phyloP scores from a whole-genome alignment of 2,113 vertebrate species.

The Callipepla squamata region DNA sequence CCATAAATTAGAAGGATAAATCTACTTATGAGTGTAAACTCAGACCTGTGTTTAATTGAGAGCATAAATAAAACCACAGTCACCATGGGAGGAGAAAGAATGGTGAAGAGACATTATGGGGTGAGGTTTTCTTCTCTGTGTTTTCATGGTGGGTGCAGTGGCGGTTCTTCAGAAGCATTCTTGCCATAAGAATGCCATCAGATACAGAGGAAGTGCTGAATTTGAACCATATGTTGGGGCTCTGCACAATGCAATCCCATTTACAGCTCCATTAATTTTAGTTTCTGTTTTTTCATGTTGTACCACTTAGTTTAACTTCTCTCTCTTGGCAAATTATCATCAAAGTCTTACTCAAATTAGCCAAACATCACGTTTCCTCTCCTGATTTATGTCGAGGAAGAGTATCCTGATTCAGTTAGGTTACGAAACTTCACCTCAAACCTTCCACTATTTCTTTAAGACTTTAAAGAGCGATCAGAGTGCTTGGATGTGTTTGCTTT shows the following conservation, averaged over 20 bases:
- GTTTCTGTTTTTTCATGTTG: conserved; percentile 47
- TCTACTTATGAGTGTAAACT: neutral
- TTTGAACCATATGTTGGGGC: conserved; percentile 42
- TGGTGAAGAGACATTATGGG: neutral
- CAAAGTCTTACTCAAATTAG: conserved; percentile 18
- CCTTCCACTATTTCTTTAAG: neutral
- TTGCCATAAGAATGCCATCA: neutral
- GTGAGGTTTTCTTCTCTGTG: neutral
- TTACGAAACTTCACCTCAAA: neutral
- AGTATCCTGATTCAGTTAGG: neutral
- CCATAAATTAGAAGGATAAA: neutral
- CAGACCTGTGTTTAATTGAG: neutral
- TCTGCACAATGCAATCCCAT: conserved; percentile 6
- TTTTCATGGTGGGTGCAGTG: conserved; percentile 11
- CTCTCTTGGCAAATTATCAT: conserved; percentile 8
- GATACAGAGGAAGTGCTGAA: conserved; percentile 22
- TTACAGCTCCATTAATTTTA: conserved; percentile 43
- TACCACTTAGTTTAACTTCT: conserved; percentile 13
- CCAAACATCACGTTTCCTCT: neutral
- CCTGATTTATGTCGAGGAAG: neutral
- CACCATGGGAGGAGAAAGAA: neutral
- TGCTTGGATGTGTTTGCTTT: conserved; percentile 23
- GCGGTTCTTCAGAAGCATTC: conserved; percentile 17
- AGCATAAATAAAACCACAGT: neutral
- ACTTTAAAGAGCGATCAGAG: neutral